phyloP scores from a whole-genome alignment of 2,888 invertebrate genomes.

The Trissolcus brochymenae region DNA sequence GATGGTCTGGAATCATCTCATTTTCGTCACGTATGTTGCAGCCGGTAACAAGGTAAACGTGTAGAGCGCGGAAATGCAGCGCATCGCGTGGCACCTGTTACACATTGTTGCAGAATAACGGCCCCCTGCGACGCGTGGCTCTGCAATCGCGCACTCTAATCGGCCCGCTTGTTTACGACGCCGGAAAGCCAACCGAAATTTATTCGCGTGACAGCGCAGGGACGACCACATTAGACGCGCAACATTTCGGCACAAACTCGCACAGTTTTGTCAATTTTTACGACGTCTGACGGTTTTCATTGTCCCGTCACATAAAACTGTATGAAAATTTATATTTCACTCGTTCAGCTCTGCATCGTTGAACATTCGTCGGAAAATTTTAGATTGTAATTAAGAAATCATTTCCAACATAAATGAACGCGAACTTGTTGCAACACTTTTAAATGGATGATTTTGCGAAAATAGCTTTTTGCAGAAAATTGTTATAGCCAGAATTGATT shows the following conservation, averaged over 20 bases:
- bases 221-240: constrained; percentile 6
- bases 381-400: no score
- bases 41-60: constrained; percentile 61
- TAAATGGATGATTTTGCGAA: no score
- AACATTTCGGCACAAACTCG: constrained; percentile 3
- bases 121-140: constrained; percentile 27
- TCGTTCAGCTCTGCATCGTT: no score
- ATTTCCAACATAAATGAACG: no score
- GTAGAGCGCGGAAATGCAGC: constrained; percentile 53
- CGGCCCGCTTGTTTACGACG: constrained; percentile 38
- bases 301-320: no score
- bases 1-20: constrained; percentile 1
- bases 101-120: constrained; percentile 55
- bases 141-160: constrained; percentile 38
- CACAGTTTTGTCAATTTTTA: not conserved
- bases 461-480: no score
- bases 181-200: constrained; percentile 30
- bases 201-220: constrained; percentile 26
- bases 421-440: no score
- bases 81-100: constrained; percentile 65
- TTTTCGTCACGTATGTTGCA: constrained; percentile 60
- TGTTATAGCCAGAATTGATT: no score
- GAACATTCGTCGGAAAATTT: no score
- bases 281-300: no score
- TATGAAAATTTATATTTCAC: no score